phyloP scores from a whole-genome alignment of 2,797 vertebrate genomes.

The Silurus aristotelis region DNA sequence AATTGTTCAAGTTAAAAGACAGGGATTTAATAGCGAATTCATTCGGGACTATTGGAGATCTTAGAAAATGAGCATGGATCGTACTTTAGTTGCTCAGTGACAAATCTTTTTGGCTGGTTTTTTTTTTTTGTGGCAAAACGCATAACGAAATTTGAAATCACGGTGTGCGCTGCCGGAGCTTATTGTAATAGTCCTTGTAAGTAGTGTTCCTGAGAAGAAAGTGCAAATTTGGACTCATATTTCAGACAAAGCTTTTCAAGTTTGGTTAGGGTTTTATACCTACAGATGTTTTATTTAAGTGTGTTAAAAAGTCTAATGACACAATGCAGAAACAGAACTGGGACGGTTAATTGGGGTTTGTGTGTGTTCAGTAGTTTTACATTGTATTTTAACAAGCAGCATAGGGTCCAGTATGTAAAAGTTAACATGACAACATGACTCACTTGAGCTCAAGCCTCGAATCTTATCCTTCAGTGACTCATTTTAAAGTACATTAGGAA shows the following conservation, averaged over 20 bases:
- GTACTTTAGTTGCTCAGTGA: not conserved
- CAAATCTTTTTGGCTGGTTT: not conserved
- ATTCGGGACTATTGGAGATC: conserved; percentile 24
- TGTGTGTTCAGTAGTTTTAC: not conserved
- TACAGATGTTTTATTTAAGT: not conserved
- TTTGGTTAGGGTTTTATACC: conserved; percentile 25
- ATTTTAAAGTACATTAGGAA: not conserved
- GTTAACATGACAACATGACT: not conserved
- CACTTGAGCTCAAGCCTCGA: not conserved
- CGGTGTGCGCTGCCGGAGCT: conserved; percentile 15
- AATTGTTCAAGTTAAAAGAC: conserved; percentile 26
- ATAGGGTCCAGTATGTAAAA: not conserved
- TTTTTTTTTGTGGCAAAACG: conserved; percentile 4
- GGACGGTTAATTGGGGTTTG: not conserved
- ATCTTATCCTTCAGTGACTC: not conserved
- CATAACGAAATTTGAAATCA: conserved; percentile 25
- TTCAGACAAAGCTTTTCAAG: conserved; percentile 10
- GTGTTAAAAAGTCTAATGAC: not conserved
- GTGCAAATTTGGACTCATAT: conserved; percentile 9
- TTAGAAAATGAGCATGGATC: conserved; percentile 19
- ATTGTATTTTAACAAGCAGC: not conserved
- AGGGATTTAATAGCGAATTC: conserved; percentile 37
- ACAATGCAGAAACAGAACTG: not conserved
- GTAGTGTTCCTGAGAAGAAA: conserved; percentile 8
- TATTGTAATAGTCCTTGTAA: conserved; percentile 18